These are phyloP conservation scores for Perognathus longimembris DNA, from an alignment of 2,113 vertebrate genomes.

Conservation along the genomic window DNA sequence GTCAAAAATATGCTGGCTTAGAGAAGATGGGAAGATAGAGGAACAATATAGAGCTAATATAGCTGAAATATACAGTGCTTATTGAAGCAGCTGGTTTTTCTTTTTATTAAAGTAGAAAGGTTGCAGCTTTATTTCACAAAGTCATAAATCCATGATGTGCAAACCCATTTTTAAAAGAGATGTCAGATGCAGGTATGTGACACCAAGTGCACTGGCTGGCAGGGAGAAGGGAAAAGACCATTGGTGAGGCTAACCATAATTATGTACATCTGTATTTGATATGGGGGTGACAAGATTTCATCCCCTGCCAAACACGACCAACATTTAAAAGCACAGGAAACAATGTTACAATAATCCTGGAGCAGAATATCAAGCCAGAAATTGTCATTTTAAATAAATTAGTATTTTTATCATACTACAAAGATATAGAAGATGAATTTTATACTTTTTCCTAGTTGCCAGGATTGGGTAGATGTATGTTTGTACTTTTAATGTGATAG, in stretches of 20 bases:
- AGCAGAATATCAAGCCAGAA: background rate
- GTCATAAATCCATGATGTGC: background rate
- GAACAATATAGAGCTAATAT: background rate
- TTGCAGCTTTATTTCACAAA: background rate
- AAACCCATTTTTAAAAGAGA: background rate
- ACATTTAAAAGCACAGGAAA: background rate
- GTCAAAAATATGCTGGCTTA: conserved; percentile 1
- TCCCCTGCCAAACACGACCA: background rate
- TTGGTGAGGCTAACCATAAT: background rate
- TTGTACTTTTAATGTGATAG: background rate
- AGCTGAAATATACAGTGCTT: background rate
- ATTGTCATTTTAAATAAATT: background rate
- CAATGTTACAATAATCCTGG: background rate
- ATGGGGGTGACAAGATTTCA: accelerated
- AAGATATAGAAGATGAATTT: background rate
- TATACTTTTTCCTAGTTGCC: background rate
- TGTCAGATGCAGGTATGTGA: conserved; percentile 1
- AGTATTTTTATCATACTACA: background rate
- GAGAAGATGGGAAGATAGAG: conserved; percentile 33
- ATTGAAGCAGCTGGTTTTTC: background rate
- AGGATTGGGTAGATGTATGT: too few relatives aligned
- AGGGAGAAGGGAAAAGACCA: background rate
- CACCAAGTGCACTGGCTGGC: background rate
- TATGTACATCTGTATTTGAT: background rate
- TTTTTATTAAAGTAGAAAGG: background rate